Percentiles rank a stretch among this genome's conserved stretches.
Conservation (phyloP, 2,888 invertebrate genomes). For the Tiphia femorata region DNA sequence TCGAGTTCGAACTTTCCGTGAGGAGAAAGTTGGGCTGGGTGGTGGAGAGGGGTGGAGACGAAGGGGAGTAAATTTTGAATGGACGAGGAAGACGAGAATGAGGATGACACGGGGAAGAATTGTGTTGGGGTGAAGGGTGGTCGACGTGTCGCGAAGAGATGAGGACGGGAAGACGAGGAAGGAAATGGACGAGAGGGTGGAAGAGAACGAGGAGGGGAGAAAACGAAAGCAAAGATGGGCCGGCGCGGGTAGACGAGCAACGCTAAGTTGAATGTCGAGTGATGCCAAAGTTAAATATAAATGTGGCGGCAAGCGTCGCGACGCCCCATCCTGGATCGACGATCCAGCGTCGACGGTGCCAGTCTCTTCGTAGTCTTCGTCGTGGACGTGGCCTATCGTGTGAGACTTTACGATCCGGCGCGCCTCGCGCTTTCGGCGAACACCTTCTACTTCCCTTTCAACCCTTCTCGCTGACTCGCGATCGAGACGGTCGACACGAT, state of each 20-base stretch:
- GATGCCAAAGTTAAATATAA: conserved; percentile 70
- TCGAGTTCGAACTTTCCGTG: too few relatives aligned
- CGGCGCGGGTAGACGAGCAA: conserved; percentile 19
- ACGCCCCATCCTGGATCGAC: conserved; percentile 64
- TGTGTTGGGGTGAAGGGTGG: background rate
- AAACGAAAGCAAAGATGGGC: conserved; percentile 19
- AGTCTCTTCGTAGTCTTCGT: conserved; percentile 65
- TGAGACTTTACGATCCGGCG: background rate
- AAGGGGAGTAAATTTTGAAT: conserved; percentile 7
- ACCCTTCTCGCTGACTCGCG: background rate
- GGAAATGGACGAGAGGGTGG: conserved; percentile 7
- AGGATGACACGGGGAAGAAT: conserved; percentile 1
- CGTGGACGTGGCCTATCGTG: conserved; percentile 49
- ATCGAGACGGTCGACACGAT: too few relatives aligned
- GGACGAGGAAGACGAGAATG: background rate
- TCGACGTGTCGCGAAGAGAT: conserved; percentile 9
- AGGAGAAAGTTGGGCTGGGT: too few relatives aligned
- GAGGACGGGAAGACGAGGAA: conserved; percentile 6
- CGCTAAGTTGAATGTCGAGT: conserved; percentile 62
- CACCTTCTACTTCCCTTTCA: background rate
- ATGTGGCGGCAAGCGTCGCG: conserved; percentile 53
- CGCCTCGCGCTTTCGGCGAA: background rate
- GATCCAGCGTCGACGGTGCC: conserved; percentile 55
- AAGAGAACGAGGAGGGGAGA: conserved; percentile 23
- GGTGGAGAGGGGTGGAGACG: too few relatives aligned